Evolutionary conservation across 2,888 invertebrate genomes (phyloP).

Genomic region (Hymenopus coronatus): DNA sequence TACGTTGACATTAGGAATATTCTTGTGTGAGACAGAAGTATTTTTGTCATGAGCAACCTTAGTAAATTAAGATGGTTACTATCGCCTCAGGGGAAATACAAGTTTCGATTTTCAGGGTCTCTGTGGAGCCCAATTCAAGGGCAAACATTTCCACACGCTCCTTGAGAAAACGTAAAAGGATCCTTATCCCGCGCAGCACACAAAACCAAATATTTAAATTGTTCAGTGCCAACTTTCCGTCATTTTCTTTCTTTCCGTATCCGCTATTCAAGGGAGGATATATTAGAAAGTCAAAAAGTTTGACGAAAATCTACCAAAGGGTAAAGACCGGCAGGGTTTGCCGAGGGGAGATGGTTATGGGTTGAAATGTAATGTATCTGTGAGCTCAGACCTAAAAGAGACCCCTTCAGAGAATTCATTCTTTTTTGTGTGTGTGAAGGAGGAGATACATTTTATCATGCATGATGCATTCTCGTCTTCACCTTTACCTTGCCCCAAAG

Average conservation of each 20-base stretch:
- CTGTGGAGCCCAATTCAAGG: background rate
- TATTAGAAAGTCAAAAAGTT: constrained; percentile 6
- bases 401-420: background rate
- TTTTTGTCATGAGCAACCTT: background rate
- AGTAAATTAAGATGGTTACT: background rate
- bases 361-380: background rate
- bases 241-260: background rate
- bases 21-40: too few species aligned
- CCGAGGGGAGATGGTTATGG: background rate
- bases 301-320: background rate
- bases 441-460: constrained; percentile 2
- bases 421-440: background rate
- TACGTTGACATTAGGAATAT: too few species aligned
- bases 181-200: background rate
- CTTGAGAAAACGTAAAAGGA: background rate
- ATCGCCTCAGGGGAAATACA: background rate
- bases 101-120: background rate
- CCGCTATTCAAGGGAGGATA: background rate
- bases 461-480: background rate
- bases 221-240: background rate
- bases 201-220: constrained; percentile 10
- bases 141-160: background rate
- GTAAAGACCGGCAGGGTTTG: background rate
- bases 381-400: background rate
- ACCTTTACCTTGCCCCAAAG: background rate